A percentile compares a stretch with the other conserved stretches of the same genome.
Conservation (phyloP, 2,797 vertebrate genomes). For the Brachyrhaphis roseni region DNA sequence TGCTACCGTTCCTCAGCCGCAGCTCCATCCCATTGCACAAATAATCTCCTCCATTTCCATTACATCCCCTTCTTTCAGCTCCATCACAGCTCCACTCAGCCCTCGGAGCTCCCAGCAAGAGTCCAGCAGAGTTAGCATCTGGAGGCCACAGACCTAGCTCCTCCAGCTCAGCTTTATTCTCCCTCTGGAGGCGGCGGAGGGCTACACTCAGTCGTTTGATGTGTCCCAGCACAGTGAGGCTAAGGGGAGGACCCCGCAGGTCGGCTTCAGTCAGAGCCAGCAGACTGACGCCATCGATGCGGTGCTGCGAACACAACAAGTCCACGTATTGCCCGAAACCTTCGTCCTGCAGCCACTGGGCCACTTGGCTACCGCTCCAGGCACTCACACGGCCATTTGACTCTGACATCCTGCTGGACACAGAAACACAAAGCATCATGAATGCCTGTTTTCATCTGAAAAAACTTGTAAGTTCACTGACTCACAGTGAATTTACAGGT, state of each 20-base stretch:
- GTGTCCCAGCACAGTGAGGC: conserved; percentile 92
- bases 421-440: conserved; percentile 20
- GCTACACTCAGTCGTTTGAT: conserved; percentile 92
- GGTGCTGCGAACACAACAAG: conserved; percentile 87
- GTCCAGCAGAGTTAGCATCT: conserved; percentile 17
- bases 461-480: background rate
- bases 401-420: conserved; percentile 65
- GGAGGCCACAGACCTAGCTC: conserved; percentile 70
- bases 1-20: conserved; percentile 80
- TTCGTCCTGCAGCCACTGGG: conserved; percentile 89
- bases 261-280: conserved; percentile 93
- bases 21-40: conserved; percentile 84
- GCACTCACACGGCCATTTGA: conserved; percentile 74
- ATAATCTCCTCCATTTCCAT: conserved; percentile 72
- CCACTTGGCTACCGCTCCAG: conserved; percentile 91
- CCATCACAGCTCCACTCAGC: conserved; percentile 49
- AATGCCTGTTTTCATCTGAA: background rate
- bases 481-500: background rate
- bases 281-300: conserved; percentile 89
- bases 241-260: conserved; percentile 90
- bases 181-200: conserved; percentile 88
- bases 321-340: conserved; percentile 92
- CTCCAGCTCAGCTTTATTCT: conserved; percentile 84
- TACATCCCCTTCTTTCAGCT: conserved; percentile 32
- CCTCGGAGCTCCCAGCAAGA: conserved; percentile 35